These are phyloP conservation scores for Drosophila mimica DNA, from an alignment of 2,888 invertebrate species.

Conservation along the genomic window DNA sequence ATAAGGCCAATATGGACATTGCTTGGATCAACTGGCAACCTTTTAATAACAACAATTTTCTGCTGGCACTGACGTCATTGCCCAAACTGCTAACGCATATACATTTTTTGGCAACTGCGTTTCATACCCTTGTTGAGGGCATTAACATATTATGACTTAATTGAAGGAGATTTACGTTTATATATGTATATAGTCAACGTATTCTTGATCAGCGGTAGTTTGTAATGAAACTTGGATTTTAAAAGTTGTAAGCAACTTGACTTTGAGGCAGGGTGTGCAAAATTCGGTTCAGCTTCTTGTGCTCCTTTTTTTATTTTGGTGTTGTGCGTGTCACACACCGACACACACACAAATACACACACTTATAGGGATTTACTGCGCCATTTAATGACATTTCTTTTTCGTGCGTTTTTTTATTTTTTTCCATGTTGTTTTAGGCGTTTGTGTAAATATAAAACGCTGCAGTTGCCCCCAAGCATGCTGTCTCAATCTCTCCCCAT, in stretches of 20 bases:
- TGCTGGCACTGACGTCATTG: slow-evolving; percentile 52
- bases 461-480: slow-evolving; percentile 24
- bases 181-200: neutral
- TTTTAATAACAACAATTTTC: slow-evolving; percentile 54
- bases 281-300: neutral
- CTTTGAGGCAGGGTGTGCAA: neutral
- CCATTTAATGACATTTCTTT: slow-evolving; percentile 41
- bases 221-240: neutral
- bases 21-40: slow-evolving; percentile 22
- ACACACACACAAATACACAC: slow-evolving; percentile 9
- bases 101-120: slow-evolving; percentile 23
- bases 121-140: neutral
- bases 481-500: neutral
- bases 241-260: neutral
- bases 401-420: slow-evolving; percentile 1
- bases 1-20: slow-evolving; percentile 9
- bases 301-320: neutral
- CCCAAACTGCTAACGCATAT: slow-evolving; percentile 2
- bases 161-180: neutral
- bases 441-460: slow-evolving; percentile 21
- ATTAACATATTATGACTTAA: neutral
- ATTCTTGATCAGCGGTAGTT: neutral
- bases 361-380: slow-evolving; percentile 8
- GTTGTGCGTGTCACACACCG: slow-evolving; percentile 38
- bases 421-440: slow-evolving; percentile 40